Evolutionary conservation across 2,797 vertebrate species (phyloP), one percentile per base, ranked within the genome.

Genomic region (Notolabrus celidotus): DNA sequence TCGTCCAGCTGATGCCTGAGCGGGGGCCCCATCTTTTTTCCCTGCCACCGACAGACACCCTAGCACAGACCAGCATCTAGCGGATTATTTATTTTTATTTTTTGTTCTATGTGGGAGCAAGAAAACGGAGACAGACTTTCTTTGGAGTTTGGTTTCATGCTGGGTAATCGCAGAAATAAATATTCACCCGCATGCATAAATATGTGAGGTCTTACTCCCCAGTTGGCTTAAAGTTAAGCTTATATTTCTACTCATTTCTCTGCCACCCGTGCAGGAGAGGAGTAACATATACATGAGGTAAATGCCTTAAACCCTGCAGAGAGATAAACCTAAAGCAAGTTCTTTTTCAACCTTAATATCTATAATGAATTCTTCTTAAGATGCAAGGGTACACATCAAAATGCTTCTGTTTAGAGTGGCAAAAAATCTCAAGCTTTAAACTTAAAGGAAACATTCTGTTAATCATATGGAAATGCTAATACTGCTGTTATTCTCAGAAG

Each of bases 161-260:
- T 71, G 82, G 38, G 79, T 77, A 80, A 88, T 86, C 56, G 49
- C 62, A 56, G 75, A 89, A 84, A 89, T 85, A 79, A 86, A 89
- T 88, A 90, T 85, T 88, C 74, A 79, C 56, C 58, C 19, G 20
- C 45, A 72, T 56, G 34, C 65, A 86, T 87, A 70, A 87, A 84
- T 86, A 84, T 77, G 76, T 45, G 10, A 82, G 53, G 82, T 78
- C 78, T 71, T 31, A 53, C 43, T 82, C 63, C 80, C 72, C 57
- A 39, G 83, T 61, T 57, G 73, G 66, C 58, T 83, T 17, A 25
- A 55, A 78, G 57, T 74, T 74, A 63, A 80, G 68, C 60, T 72
- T 63, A 74, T 67, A 70, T 80, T 84, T 82, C 67, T 66, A n/a
- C 57, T 62, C 22, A 59, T 80, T 81, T 72, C 63, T 71, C 74